Evolutionary conservation across 2,113 vertebrate species (phyloP).

Genomic region (Microcebus murinus): DNA sequence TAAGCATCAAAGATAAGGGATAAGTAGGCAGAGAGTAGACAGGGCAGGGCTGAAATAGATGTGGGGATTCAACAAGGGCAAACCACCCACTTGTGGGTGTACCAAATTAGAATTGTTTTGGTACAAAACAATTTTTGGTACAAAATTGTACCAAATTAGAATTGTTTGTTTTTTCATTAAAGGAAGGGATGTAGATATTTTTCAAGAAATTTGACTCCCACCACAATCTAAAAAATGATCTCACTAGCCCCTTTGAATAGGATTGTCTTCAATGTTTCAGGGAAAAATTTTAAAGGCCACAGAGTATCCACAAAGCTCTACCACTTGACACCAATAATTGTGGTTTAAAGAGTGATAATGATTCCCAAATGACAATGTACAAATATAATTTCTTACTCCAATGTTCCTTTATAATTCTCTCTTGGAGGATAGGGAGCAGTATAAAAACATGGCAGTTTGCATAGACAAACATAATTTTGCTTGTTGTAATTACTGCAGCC

Average conservation of each 20-base stretch:
- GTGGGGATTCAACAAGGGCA: background rate
- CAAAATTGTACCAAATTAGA: background rate
- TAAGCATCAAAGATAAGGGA: background rate
- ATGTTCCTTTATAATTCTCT: constrained; percentile 44
- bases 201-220: background rate
- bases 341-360: background rate
- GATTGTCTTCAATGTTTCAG: background rate
- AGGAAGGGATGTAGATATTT: background rate
- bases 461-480: constrained; percentile 38
- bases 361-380: background rate
- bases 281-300: constrained; percentile 14
- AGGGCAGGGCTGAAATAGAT: background rate
- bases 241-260: background rate
- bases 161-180: background rate
- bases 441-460: background rate
- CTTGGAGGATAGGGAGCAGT: background rate
- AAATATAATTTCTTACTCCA: constrained; percentile 49
- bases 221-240: background rate
- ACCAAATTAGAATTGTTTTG: background rate
- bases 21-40: background rate
- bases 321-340: background rate
- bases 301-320: background rate
- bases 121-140: too few species aligned
- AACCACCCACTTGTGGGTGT: background rate
- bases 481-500: constrained; percentile 32